These are phyloP conservation scores for Euzophera pinguis DNA, from an alignment of 2,888 invertebrate genomes.

Conservation along the genomic window DNA sequence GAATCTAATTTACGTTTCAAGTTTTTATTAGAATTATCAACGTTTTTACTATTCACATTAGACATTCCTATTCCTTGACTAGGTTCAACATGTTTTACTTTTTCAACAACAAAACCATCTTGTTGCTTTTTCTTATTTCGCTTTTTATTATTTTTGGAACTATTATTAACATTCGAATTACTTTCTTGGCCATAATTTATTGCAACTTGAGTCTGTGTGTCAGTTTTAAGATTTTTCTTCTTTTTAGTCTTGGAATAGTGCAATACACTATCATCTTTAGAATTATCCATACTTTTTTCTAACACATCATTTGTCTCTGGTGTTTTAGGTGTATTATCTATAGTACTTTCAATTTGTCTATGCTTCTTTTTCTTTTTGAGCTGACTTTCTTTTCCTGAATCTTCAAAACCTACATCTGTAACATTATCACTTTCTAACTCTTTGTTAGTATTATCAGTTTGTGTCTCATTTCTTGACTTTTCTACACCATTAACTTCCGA, in stretches of 20 bases:
- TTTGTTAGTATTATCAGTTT: not conserved
- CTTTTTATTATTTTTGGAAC: constrained; percentile 12
- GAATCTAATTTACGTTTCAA: constrained; percentile 28
- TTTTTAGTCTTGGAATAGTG: not conserved
- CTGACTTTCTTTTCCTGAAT: too few relatives aligned
- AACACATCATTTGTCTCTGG: not conserved
- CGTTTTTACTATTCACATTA: constrained; percentile 24
- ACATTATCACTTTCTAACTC: not conserved
- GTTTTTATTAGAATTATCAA: constrained; percentile 17
- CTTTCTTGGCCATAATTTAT: not conserved
- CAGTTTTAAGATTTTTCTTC: not conserved
- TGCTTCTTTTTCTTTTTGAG: constrained; percentile 14
- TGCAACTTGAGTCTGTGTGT: not conserved
- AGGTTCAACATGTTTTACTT: constrained; percentile 33
- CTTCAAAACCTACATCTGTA: too few relatives aligned
- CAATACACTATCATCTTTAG: not conserved
- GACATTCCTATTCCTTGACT: constrained; percentile 29
- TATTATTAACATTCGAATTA: constrained; percentile 13
- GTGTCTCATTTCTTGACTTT: constrained; percentile 6
- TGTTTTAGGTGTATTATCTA: not conserved
- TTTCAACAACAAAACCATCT: constrained; percentile 41
- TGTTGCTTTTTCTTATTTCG: constrained; percentile 43
- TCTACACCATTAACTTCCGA: constrained; percentile 4
- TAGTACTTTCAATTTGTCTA: not conserved
- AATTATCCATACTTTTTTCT: not conserved